Base-by-base conservation (phyloP, 1,140 invertebrate species). In the Drosophila neocordata region DNA sequence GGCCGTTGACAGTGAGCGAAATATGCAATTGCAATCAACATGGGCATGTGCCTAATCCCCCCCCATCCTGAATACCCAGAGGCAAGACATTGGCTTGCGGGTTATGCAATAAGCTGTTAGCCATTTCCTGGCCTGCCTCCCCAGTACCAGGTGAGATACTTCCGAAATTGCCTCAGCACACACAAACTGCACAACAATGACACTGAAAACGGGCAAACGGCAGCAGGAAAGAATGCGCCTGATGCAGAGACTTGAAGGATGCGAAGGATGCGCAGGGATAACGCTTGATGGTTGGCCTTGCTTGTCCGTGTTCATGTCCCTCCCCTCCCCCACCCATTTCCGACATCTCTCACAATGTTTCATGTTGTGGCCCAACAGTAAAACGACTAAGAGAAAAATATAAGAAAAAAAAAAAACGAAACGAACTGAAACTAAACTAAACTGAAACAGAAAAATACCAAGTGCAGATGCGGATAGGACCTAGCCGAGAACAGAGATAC, bases 51-150 rank as follows among this genome's bases (percentile, higher is more conserved):
- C 48, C 69, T 73, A 73, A 73, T 73, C 55, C 71, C 69, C 24
- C 27, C n/a, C n/a, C n/a, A n/a, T n/a, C n/a, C n/a, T n/a, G n/a
- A 31, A 6, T 27, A 57, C 41, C 24, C 22, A 31, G 12, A 55
- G 61, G 71, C 64, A 53, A 67, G 6, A 15, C 72, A 74, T 68
- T 74, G 72, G 57, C 71, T 74, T 68, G 57, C 67, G 72, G 71
- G 72, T 75, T 75, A 85, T 75, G 72, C 71, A 75, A 75, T 75
- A 75, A 85, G 84, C 82, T 85, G 79, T 81, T 75, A 58, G 56
- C 79, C 55, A 44, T 82, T 62, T 57, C 67, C 62, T 71, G 62
- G 44, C 41, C 58, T 48, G 34, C 12, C 37, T 48, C 41, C 15
- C 8, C 41, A 48, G 20, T 64, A 69, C 65, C 75, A 83, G 79